A percentile compares a stretch with the other conserved stretches of the same genome.
These are phyloP conservation scores for Odontesthes bonariensis DNA, from an alignment of 2,113 vertebrate species.

Conservation along the genomic window DNA sequence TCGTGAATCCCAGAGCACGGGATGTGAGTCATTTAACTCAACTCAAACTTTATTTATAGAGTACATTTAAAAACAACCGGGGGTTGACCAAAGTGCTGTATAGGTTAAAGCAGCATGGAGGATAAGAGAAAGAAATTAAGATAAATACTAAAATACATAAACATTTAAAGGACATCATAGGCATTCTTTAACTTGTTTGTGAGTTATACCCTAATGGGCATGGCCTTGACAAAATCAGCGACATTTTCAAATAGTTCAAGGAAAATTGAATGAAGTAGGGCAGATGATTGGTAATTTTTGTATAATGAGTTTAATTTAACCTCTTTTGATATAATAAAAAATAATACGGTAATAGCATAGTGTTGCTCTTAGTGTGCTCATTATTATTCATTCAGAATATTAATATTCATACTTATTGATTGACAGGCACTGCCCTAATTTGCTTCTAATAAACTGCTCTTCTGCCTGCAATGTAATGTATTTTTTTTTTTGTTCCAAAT, in stretches of 20 bases:
- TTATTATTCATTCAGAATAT: constrained; percentile 24
- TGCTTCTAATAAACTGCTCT: constrained; percentile 2
- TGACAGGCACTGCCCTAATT: constrained; percentile 23
- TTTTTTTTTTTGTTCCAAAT: not conserved
- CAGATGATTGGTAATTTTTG: not conserved
- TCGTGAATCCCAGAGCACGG: not conserved
- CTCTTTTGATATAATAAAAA: not conserved
- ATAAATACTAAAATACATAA: no score
- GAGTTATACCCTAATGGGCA: not conserved
- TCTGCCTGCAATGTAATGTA: not conserved
- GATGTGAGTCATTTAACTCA: not conserved
- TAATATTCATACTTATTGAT: constrained; percentile 29
- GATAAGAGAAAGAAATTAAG: no score
- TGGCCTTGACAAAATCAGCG: not conserved
- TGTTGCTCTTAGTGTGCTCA: not conserved
- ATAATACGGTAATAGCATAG: not conserved
- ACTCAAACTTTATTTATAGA: no score
- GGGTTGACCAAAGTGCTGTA: no score
- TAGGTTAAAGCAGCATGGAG: no score
- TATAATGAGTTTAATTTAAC: not conserved
- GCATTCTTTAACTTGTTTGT: not conserved
- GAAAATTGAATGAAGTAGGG: not conserved
- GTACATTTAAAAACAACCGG: no score
- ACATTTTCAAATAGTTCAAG: not conserved
- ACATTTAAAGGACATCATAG: not conserved